Percentiles rank a stretch among this genome's conserved stretches.
phyloP scores from a whole-genome alignment of 1,140 invertebrate genomes.

The Drosophila neocordata region DNA sequence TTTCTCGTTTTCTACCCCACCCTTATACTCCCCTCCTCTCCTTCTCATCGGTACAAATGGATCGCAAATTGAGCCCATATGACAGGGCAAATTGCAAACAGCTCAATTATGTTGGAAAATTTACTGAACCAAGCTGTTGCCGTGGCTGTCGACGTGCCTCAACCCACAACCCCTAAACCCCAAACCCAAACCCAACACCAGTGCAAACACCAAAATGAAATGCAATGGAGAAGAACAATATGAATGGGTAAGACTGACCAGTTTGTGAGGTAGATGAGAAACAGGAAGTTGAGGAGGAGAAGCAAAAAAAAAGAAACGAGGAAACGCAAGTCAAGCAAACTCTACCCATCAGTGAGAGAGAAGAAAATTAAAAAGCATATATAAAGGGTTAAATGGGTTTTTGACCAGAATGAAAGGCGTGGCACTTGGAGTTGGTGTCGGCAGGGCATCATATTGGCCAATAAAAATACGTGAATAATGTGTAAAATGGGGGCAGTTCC shows the following conservation, averaged over 20 bases:
- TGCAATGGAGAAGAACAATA: slow-evolving; percentile 24
- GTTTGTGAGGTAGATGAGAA: too few species aligned
- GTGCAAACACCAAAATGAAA: slow-evolving; percentile 20
- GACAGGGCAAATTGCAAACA: slow-evolving; percentile 53
- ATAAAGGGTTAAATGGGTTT: slow-evolving; percentile 77
- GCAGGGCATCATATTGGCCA: slow-evolving; percentile 65
- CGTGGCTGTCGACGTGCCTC: slow-evolving; percentile 14
- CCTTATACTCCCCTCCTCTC: too few species aligned
- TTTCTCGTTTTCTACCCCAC: not conserved
- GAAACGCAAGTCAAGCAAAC: slow-evolving; percentile 25
- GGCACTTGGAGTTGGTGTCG: not conserved
- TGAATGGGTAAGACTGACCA: not conserved
- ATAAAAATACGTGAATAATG: slow-evolving; percentile 75
- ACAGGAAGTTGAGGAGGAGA: not conserved
- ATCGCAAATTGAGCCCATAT: slow-evolving; percentile 16
- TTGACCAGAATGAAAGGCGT: slow-evolving; percentile 21
- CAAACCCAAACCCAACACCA: not conserved
- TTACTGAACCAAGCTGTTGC: slow-evolving; percentile 29
- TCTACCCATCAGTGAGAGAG: slow-evolving; percentile 18
- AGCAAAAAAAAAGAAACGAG: not conserved
- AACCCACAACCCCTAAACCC: not conserved
- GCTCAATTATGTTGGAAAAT: slow-evolving; percentile 63
- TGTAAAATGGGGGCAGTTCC: slow-evolving; percentile 34
- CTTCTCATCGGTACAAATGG: not conserved
- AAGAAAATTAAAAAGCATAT: slow-evolving; percentile 73